These are phyloP conservation scores for Rhinichthys klamathensis DNA, from an alignment of 2,113 vertebrate species.

Conservation along the genomic window DNA sequence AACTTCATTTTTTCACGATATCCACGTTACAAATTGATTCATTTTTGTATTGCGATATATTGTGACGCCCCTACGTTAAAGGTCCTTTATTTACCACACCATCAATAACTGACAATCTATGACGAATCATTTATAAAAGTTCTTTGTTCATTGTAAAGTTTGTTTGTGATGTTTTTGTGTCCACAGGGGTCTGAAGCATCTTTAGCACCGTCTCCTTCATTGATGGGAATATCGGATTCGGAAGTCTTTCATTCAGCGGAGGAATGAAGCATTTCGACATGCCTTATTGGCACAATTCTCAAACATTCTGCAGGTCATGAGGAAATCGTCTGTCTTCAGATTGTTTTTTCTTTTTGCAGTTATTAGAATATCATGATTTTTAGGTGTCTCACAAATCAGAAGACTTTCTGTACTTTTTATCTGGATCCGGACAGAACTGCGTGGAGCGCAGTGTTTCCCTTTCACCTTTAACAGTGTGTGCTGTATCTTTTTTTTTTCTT, in stretches of 20 bases:
- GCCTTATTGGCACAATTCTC: background rate
- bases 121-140: too few relatives aligned
- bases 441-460: background rate
- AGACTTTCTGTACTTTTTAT: background rate
- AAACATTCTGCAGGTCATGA: background rate
- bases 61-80: too few relatives aligned
- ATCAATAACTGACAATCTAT: background rate
- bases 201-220: background rate
- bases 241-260: constrained; percentile 2
- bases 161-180: background rate
- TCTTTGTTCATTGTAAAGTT: background rate
- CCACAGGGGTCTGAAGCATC: constrained; percentile 20
- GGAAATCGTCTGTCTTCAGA: background rate
- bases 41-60: too few relatives aligned
- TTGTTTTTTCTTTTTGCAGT: background rate
- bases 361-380: background rate
- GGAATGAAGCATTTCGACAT: background rate
- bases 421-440: background rate
- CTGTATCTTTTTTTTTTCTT: background rate
- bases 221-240: constrained; percentile 18
- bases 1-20: too few relatives aligned
- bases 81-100: too few relatives aligned
- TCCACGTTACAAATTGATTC: too few relatives aligned
- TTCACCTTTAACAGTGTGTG: background rate
- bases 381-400: background rate